A percentile compares a stretch with the other conserved stretches of the same genome.
Evolutionary conservation across 2,888 invertebrate genomes (phyloP).

Genomic region (Pterostichus madidus): DNA sequence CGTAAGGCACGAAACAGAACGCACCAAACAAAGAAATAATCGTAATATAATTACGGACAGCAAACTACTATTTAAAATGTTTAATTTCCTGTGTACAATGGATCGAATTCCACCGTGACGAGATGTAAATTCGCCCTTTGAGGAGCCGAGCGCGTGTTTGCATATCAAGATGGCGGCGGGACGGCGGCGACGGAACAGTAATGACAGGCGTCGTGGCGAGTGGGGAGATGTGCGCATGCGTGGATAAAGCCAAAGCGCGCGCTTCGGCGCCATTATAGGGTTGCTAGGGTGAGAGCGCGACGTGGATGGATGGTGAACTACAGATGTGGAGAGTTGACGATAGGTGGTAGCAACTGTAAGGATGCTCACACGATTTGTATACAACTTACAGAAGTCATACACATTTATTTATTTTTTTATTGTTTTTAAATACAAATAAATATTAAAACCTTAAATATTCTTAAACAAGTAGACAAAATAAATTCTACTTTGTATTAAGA

Average conservation of each 20-base stretch:
- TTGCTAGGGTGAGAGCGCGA: slow-evolving; percentile 28
- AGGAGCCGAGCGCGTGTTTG: slow-evolving; percentile 38
- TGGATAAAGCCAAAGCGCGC: background rate
- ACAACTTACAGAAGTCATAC: too few relatives aligned
- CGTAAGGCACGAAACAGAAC: slow-evolving; percentile 24
- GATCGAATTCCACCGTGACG: slow-evolving; percentile 63
- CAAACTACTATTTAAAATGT: slow-evolving; percentile 65
- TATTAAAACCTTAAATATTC: too few relatives aligned
- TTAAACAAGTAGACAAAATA: too few relatives aligned
- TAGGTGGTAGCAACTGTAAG: slow-evolving; percentile 46
- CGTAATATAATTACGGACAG: slow-evolving; percentile 63
- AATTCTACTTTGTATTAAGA: too few relatives aligned
- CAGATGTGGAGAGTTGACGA: background rate
- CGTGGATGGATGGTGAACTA: slow-evolving; percentile 22
- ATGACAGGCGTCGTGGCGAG: slow-evolving; percentile 10
- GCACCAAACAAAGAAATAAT: slow-evolving; percentile 64
- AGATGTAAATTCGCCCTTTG: slow-evolving; percentile 64
- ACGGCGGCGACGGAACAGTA: background rate
- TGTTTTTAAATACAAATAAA: too few relatives aligned
- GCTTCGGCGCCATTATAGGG: slow-evolving; percentile 43
- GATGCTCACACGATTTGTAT: background rate
- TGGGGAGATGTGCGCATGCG: slow-evolving; percentile 10
- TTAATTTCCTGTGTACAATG: slow-evolving; percentile 65
- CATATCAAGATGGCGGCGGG: slow-evolving; percentile 61
- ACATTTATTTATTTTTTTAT: too few relatives aligned